These are phyloP conservation scores for Drosophila barbarae DNA, from an alignment of 2,888 invertebrate genomes.

Conservation along the genomic window DNA sequence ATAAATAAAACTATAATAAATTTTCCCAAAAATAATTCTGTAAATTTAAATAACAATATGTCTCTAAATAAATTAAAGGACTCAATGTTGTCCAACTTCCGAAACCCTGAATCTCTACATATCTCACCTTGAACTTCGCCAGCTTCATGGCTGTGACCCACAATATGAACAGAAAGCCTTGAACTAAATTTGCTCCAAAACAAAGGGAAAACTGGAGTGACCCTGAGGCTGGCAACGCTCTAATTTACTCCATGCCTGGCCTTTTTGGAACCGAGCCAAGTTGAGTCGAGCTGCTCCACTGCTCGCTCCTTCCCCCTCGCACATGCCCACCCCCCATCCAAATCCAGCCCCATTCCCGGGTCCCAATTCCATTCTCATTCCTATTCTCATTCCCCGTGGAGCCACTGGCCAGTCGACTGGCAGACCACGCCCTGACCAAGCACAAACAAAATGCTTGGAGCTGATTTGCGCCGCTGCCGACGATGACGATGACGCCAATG, in stretches of 20 bases:
- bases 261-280: constrained; percentile 45
- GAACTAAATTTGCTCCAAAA: constrained; percentile 15
- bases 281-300: constrained; percentile 10
- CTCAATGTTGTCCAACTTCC: no score
- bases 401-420: constrained; percentile 31
- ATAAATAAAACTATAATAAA: no score
- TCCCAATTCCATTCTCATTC: neutral
- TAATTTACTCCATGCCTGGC: constrained; percentile 44
- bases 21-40: no score
- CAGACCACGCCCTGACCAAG: constrained; percentile 47
- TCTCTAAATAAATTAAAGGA: no score
- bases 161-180: constrained; percentile 8
- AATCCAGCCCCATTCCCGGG: constrained; percentile 10
- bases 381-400: constrained; percentile 13
- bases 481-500: constrained; percentile 30
- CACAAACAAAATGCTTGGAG: constrained; percentile 28
- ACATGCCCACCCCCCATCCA: no score
- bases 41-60: no score
- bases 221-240: constrained; percentile 27
- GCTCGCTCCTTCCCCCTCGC: neutral
- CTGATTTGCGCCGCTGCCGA: constrained; percentile 48
- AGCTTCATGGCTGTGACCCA: constrained; percentile 8
- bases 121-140: constrained; percentile 15
- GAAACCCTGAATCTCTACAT: neutral
- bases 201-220: constrained; percentile 5